These are phyloP conservation scores for Incurvaria masculella DNA, from an alignment of 2,888 invertebrate genomes.

Conservation along the genomic window DNA sequence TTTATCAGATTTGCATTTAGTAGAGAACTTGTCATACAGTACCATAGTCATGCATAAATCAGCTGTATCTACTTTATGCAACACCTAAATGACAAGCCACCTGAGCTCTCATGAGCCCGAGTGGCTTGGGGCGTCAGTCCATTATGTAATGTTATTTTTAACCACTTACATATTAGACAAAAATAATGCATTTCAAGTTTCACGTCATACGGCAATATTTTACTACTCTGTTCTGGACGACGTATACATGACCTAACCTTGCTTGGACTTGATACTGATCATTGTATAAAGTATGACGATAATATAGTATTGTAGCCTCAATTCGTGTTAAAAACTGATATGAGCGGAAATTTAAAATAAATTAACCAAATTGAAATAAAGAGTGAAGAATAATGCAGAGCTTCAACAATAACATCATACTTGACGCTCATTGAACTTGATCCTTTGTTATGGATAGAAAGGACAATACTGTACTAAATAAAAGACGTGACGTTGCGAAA, in stretches of 20 bases:
- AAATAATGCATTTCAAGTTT: constrained; percentile 7
- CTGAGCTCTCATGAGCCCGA: constrained; percentile 14
- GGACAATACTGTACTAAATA: no score
- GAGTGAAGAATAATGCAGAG: no score
- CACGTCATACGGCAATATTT: constrained; percentile 5
- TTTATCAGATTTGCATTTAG: constrained; percentile 12
- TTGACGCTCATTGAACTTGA: no score
- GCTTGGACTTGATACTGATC: background rate
- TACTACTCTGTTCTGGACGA: constrained; percentile 12
- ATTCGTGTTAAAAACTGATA: constrained; percentile 15
- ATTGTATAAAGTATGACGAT: constrained; percentile 3
- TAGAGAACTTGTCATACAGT: constrained; percentile 10
- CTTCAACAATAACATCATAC: no score
- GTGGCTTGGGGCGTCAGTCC: constrained; percentile 15
- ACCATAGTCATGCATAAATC: constrained; percentile 16
- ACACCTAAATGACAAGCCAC: constrained; percentile 3
- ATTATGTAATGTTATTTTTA: constrained; percentile 1
- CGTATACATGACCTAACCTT: constrained; percentile 15
- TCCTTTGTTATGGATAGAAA: constrained; percentile 10
- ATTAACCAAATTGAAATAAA: no score
- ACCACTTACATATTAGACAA: background rate
- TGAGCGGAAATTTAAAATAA: no score
- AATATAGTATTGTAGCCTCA: constrained; percentile 12
- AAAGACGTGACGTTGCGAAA: no score
- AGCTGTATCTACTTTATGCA: constrained; percentile 13